Evolutionary conservation across 2,888 invertebrate genomes (phyloP), one percentile per base, ranked within the genome.

Genomic region (Oligia strigilis): DNA sequence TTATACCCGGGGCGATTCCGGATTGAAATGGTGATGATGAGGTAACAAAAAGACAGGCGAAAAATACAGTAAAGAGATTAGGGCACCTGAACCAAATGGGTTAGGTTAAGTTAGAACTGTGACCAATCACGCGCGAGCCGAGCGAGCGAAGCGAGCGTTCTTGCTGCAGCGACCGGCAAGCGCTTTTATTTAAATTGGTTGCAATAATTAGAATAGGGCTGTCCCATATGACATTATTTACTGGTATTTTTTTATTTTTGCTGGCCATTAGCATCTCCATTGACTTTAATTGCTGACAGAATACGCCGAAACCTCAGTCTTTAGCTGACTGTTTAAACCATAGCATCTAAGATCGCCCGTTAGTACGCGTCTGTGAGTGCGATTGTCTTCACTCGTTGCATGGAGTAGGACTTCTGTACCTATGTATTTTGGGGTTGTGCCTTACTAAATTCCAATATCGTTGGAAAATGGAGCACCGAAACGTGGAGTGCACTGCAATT

Each of bases 361-460:
- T 17, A 17, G 17, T 29, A n/a, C 8, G 2, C 3, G 11, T 29
- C 11, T 29, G 1, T 11, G 46, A 4, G 1, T 29, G 46, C n/a
- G 17, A n/a, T n/a, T 29, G 6, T 11, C 19, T 72, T 72, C 1
- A 19, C n/a, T 52, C 0, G 4, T 43, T 43, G 14, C 11, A 46
- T 23, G 1, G 13, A 75, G 0, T 2, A 17, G 1, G 0, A 1
- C 58, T 75, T 58, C 46, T 73, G 46, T 73, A 36, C 11, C 4
- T 6, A 8, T 17, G 17, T 46, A 23, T 17, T 36, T 13, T n/a
- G 13, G 8, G 46, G 46, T n/a, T 65, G 11, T n/a, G 43, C 55
- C 13, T 36, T 52, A 70, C 71, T 71, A 55, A 70, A 70, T 78
- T 78, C 62, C 36, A 78, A 79, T 79, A 79, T 55, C 17, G n/a